Percentiles rank a stretch among this genome's conserved stretches.
phyloP scores from a whole-genome alignment of 2,797 vertebrate species.

The Lophius americanus region DNA sequence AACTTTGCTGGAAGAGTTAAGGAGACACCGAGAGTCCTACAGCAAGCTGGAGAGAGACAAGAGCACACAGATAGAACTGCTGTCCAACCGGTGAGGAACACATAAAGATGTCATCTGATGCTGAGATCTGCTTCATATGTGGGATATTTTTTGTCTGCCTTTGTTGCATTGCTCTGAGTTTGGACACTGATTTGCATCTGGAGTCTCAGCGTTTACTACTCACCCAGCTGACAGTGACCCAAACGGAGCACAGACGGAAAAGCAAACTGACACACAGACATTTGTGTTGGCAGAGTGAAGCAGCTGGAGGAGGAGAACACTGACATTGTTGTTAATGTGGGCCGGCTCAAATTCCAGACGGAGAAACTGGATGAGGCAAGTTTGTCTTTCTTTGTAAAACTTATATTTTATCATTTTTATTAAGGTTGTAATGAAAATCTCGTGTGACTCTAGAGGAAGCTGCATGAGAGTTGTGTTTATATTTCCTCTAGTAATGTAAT shows the following conservation, averaged over 20 bases:
- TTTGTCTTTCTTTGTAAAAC: background rate
- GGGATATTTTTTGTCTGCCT: too few relatives aligned
- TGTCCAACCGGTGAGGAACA: constrained; percentile 85
- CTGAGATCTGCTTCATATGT: background rate
- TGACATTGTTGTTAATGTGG: constrained; percentile 83
- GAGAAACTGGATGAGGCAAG: constrained; percentile 94
- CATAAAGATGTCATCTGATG: background rate
- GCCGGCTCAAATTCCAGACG: constrained; percentile 89
- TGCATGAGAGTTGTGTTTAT: too few relatives aligned
- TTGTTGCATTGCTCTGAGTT: background rate
- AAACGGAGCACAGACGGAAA: background rate
- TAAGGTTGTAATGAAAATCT: too few relatives aligned
- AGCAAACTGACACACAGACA: constrained; percentile 3
- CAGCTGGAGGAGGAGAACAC: constrained; percentile 92
- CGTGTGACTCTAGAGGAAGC: too few relatives aligned
- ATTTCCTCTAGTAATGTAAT: background rate
- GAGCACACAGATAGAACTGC: constrained; percentile 89
- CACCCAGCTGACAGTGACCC: background rate
- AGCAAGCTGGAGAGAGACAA: constrained; percentile 92
- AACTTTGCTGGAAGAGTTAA: constrained; percentile 84
- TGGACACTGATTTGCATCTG: background rate
- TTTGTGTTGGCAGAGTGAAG: constrained; percentile 81
- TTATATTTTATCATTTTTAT: background rate
- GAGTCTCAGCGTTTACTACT: background rate
- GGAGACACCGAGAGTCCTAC: constrained; percentile 90